Evolutionary conservation across 2,797 vertebrate genomes (phyloP), one percentile per base, ranked within the genome.

Genomic region (Tragelaphus eurycerus): DNA sequence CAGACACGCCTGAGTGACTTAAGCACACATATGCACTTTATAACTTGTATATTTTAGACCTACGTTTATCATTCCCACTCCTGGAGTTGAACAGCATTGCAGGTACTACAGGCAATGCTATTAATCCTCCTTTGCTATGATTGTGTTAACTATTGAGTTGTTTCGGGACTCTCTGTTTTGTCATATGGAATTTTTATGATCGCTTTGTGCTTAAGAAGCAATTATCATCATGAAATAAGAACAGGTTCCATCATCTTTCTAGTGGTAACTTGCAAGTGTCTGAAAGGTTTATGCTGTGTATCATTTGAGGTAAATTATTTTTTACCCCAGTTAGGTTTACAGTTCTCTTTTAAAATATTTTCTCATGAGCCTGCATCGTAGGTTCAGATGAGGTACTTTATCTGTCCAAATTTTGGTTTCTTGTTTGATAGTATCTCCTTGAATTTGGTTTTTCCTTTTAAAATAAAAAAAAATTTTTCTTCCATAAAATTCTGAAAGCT

Each of bases 111-210:
- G 54, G n/a, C 34, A 67, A 0, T 81, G 21, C 38, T 29, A 10
- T 50, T 55, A 50, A 19, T 4, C 57, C 52, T 87, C 55, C n/a
- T 55, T 83, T 67, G 16, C 90, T 57, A 1, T n/a, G 52, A 38
- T 38, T 59, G 29, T n/a, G 76, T 67, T 54, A 43, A 54, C 71
- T 38, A 5, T 62, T 31, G 43, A n/a, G 50, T 59, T 62, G 19
- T 89, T 86, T 82, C 0, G 4, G 78, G 55, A 71, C 54, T 93
- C 12, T 38, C 16, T 48, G 17, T 95, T 89, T 82, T 92, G 92
- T 97, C 43, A 81, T 67, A 79, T 89, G 78, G 86, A 90, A 86
- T 93, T 92, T 98, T 96, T 93, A 90, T 86, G 87, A 87, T 89
- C 76, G 55, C 29, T 94, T 78, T 67, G 7, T 89, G 27, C 52